These are phyloP conservation scores for Lycocorax pyrrhopterus DNA, from an alignment of 2,113 vertebrate species.

Conservation along the genomic window DNA sequence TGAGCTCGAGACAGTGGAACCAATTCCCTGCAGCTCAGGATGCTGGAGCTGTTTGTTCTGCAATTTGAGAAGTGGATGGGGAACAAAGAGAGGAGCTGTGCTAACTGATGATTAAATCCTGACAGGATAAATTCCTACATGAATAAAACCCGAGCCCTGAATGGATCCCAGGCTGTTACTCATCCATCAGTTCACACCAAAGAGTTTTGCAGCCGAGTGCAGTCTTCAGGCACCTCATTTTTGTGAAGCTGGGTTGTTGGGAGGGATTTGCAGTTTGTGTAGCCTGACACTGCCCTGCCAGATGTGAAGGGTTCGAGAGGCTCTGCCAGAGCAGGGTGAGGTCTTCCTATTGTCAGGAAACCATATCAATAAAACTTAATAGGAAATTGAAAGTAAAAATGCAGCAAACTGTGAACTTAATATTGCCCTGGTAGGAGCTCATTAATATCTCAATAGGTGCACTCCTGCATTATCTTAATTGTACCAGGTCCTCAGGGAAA, in stretches of 20 bases:
- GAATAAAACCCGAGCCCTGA: conserved; percentile 1
- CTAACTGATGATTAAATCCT: background rate
- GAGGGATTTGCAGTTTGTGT: background rate
- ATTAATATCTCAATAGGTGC: conserved; percentile 72
- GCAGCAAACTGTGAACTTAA: conserved; percentile 67
- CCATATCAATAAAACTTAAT: conserved; percentile 60
- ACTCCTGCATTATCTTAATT: conserved; percentile 64
- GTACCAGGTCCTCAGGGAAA: conserved; percentile 53
- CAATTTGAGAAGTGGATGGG: background rate
- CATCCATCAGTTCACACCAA: background rate
- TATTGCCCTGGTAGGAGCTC: conserved; percentile 60
- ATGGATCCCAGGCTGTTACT: background rate
- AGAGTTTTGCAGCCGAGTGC: background rate
- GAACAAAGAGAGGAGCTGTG: background rate
- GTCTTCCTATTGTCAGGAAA: background rate
- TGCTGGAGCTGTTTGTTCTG: background rate
- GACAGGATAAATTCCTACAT: background rate
- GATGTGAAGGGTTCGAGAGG: background rate
- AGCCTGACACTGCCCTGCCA: background rate
- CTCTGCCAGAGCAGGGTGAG: background rate
- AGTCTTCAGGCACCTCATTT: background rate
- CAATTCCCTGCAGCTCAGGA: background rate
- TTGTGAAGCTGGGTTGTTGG: background rate
- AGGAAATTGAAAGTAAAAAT: conserved; percentile 50
- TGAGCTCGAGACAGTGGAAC: background rate